These are phyloP conservation scores for Drosophila subquinaria DNA, from an alignment of 2,888 invertebrate genomes.

Conservation along the genomic window DNA sequence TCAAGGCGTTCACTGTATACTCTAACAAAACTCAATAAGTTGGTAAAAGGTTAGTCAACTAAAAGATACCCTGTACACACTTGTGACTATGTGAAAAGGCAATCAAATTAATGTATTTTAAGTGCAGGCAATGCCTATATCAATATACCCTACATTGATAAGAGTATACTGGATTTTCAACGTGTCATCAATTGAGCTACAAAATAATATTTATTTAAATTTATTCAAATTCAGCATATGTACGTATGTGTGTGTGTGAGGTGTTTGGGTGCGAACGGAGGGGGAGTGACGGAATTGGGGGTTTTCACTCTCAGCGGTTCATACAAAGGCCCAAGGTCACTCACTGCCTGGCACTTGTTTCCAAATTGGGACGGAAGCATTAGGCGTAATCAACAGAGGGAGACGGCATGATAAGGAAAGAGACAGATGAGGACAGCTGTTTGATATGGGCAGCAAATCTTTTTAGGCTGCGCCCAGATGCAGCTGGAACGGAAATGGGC, in stretches of 20 bases:
- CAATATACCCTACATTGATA: background rate
- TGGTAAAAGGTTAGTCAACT: background rate
- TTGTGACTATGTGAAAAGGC: background rate
- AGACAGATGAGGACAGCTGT: background rate
- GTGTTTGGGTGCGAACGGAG: slow-evolving; percentile 6
- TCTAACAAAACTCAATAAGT: background rate
- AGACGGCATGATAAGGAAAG: background rate
- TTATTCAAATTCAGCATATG: slow-evolving; percentile 44
- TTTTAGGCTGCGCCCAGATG: slow-evolving; percentile 27
- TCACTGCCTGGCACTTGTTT: slow-evolving; percentile 28
- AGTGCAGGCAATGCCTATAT: background rate
- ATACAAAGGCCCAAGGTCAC: slow-evolving; percentile 52
- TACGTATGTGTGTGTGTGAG: background rate
- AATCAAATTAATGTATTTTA: background rate
- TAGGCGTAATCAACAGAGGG: slow-evolving; percentile 32
- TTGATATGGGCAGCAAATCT: slow-evolving; percentile 30
- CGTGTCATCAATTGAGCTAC: slow-evolving; percentile 36
- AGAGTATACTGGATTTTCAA: slow-evolving; percentile 13
- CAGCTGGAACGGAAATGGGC: slow-evolving; percentile 26
- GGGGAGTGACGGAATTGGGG: background rate
- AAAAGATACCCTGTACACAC: background rate
- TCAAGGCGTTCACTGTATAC: slow-evolving; percentile 10
- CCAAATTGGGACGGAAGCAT: slow-evolving; percentile 52
- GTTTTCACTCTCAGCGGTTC: slow-evolving; percentile 7
- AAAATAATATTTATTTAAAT: slow-evolving; percentile 42